Conservation (phyloP, 2,797 vertebrate genomes). For the Phaenicophaeus curvirostris region DNA sequence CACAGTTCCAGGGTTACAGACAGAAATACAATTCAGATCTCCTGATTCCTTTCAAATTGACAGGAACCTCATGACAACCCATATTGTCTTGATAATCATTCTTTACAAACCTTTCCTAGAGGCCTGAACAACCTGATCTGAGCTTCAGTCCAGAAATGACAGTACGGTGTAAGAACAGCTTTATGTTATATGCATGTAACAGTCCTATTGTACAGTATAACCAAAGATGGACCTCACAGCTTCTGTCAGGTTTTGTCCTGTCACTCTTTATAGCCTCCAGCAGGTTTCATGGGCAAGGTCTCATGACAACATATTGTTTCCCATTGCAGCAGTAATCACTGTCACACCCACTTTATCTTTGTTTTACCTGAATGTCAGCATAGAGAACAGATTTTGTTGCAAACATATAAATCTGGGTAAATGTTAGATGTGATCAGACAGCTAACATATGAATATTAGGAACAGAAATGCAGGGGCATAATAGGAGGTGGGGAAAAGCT, state of each 20-base stretch:
- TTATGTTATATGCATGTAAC: neutral
- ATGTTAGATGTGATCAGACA: slow-evolving; percentile 37
- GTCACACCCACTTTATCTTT: neutral
- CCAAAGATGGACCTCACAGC: neutral
- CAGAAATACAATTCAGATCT: neutral
- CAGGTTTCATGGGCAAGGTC: neutral
- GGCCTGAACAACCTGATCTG: neutral
- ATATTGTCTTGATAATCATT: neutral
- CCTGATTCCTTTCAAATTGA: neutral
- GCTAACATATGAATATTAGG: slow-evolving; percentile 47
- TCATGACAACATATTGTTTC: slow-evolving; percentile 1
- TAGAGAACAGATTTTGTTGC: neutral
- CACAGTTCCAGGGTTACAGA: neutral
- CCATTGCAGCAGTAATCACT: neutral
- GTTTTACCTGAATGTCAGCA: slow-evolving; percentile 36
- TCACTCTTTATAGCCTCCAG: slow-evolving; percentile 4
- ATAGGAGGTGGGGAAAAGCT: slow-evolving; percentile 27
- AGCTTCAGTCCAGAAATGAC: neutral
- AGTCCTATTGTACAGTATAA: neutral
- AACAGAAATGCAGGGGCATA: neutral
- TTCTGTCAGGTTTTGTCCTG: neutral
- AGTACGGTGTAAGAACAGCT: neutral
- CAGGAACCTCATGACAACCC: neutral
- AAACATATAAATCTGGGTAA: slow-evolving; percentile 37
- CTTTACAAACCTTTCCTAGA: neutral